These are phyloP conservation scores for Tetragnatha versicolor DNA, from an alignment of 1,140 invertebrate genomes.

Conservation along the genomic window DNA sequence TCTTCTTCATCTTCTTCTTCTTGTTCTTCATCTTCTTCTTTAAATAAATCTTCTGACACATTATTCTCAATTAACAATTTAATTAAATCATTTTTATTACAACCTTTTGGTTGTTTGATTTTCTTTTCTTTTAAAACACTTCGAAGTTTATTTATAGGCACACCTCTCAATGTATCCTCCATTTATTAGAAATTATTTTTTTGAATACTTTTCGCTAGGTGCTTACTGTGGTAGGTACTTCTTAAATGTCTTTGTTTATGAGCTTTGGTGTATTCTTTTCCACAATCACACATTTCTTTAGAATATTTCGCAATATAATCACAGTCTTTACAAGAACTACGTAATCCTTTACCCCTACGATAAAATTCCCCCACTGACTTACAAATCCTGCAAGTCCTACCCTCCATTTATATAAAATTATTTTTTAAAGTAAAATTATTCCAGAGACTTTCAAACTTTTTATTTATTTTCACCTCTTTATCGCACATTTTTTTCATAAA, in stretches of 20 bases:
- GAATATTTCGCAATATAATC: neutral
- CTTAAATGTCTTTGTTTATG: neutral
- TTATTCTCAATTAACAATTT: neutral
- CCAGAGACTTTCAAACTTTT: neutral
- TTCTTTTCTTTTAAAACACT: neutral
- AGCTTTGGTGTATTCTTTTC: neutral
- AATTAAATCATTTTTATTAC: conserved; percentile 4
- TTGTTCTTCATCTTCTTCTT: neutral
- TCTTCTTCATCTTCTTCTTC: neutral
- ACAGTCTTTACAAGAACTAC: neutral
- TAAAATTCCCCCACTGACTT: neutral
- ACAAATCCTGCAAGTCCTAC: neutral
- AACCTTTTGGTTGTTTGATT: neutral
- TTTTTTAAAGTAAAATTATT: neutral
- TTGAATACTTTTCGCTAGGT: neutral
- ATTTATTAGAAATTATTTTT: conserved; percentile 2
- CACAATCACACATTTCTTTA: neutral
- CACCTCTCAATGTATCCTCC: neutral
- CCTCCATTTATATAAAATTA: neutral
- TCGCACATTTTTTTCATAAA: neutral
- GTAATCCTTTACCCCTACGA: neutral
- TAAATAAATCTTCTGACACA: neutral
- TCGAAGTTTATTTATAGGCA: neutral
- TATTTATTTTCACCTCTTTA: neutral
- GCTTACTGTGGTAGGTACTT: neutral